Base-by-base conservation (phyloP, 2,113 vertebrate species). In the Rhegmatorhina hoffmannsi region DNA sequence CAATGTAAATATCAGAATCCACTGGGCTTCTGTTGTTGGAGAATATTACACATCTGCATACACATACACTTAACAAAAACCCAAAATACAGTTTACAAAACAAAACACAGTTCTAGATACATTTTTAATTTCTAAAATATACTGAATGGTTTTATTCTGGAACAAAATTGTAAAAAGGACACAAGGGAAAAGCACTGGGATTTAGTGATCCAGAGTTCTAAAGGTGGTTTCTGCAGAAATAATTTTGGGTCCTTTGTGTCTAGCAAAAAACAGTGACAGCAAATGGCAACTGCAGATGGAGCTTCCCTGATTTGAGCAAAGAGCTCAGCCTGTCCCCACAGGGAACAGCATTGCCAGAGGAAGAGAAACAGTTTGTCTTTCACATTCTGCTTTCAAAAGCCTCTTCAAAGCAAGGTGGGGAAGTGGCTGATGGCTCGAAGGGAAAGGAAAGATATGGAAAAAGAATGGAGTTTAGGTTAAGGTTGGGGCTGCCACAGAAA, bases 401-500 rank as follows among this genome's bases (percentile, higher is more conserved):
- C 83, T 90, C 73, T 95, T 94, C 74, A 87, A 73, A 89, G 63
- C 40, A 38, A 91, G 90, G 55, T 50, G 87, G 38, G 75, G 25
- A 91, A 70, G 58, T 84, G 52, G 49, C 59, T 90, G 56, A 47
- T 93, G 83, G 40, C 56, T 96, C 64, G 43, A 72, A 92, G 56
- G 81, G 69, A 78, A 38, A 81, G 56, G 31, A 63, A 93, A 94
- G 83, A 92, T 89, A 89, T 56, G 43, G 56, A 73, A 93, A 84
- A 92, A 95, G 36, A 90, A 90, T 2, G 0, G 38, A 69, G 56
- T 84, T 89, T 75, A 92, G 79, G 87, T 89, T 74, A 93, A 90
- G 50, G 43, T 88, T 44, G 47, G 10, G 24, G 53, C 88, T 92
- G 79, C 88, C 77, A 92, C 58, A 95, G 93, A 86, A 94, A 91